Conservation (phyloP, 2,888 invertebrate species). For the Nymphalis urticae region DNA sequence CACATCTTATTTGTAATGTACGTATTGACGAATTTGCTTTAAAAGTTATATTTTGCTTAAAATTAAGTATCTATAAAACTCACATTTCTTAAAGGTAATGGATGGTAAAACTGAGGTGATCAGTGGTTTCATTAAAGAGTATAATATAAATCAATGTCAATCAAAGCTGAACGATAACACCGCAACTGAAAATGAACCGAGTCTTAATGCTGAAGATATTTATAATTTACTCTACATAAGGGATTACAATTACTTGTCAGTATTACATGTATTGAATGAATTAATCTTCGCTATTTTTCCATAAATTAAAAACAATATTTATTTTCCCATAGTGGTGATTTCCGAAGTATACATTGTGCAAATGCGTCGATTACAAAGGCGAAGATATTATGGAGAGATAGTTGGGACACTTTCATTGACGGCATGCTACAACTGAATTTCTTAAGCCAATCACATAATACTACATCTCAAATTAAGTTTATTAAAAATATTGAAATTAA, state of each 20-base stretch:
- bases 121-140: conserved; percentile 8
- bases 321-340: conserved; percentile 49
- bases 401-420: conserved; percentile 92
- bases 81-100: not conserved
- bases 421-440: conserved; percentile 89
- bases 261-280: not conserved
- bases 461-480: conserved; percentile 83
- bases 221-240: conserved; percentile 50
- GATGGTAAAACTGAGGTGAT: not conserved
- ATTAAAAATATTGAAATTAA: conserved; percentile 52
- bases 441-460: conserved; percentile 80
- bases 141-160: not conserved
- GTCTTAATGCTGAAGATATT: conserved; percentile 46
- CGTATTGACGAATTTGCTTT: too few relatives aligned
- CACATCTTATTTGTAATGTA: too few relatives aligned
- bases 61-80: too few relatives aligned
- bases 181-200: not conserved
- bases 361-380: conserved; percentile 55
- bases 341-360: conserved; percentile 49
- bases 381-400: conserved; percentile 83
- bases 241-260: conserved; percentile 52
- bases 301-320: too few relatives aligned
- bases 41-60: too few relatives aligned
- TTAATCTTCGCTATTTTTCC: not conserved
- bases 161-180: not conserved